Percentiles rank a stretch among this genome's conserved stretches.
Evolutionary conservation across 2,113 vertebrate species (phyloP).

Genomic region (Felis chaus): DNA sequence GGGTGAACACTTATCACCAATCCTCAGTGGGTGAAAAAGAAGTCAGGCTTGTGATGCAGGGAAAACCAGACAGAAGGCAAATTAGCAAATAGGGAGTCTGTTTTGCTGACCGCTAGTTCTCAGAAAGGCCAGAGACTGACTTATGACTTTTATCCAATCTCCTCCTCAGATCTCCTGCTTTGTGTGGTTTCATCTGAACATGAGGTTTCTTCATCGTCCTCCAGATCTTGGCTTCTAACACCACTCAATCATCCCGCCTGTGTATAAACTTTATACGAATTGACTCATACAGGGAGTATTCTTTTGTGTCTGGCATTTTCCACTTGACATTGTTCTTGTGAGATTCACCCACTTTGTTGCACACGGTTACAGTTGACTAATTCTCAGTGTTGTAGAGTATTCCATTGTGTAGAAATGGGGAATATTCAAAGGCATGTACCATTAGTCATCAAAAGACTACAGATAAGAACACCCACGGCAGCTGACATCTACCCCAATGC

Average conservation of each 20-base stretch:
- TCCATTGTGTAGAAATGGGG: not conserved
- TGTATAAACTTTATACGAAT: not conserved
- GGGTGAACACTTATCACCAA: not conserved
- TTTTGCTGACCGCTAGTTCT: too few species aligned
- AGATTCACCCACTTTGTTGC: not conserved
- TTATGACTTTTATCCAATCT: fast-evolving
- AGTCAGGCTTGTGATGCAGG: not conserved
- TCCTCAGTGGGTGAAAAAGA: not conserved
- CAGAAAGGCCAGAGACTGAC: not conserved
- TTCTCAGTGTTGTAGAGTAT: not conserved
- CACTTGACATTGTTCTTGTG: not conserved
- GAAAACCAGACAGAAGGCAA: not conserved
- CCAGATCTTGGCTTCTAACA: not conserved
- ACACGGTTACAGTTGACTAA: not conserved
- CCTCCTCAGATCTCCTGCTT: not conserved
- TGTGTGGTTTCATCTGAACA: fast-evolving
- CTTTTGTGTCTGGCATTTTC: not conserved
- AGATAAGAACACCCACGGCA: not conserved
- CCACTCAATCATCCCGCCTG: fast-evolving
- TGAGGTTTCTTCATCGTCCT: not conserved
- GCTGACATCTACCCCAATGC: not conserved
- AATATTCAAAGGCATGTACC: not conserved
- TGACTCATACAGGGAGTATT: fast-evolving
- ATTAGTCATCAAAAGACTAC: not conserved
- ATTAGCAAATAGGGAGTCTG: not conserved